Conservation (phyloP, 30 jellyfish, hydroid and myxozoan genomes). For the Pelagia noctiluca region DNA sequence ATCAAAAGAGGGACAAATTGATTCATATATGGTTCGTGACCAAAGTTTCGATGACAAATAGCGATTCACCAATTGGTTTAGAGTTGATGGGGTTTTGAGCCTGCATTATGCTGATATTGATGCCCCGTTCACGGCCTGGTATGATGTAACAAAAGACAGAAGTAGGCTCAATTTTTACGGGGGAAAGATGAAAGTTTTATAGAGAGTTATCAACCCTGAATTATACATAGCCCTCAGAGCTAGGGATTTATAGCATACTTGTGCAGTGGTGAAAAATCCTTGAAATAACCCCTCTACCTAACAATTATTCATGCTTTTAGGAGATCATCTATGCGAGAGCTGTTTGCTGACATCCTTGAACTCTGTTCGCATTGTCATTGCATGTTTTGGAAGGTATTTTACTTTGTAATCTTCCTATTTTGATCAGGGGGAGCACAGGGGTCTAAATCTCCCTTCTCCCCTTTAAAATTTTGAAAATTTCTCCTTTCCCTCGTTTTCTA, state of each 20-base stretch:
- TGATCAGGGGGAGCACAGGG: not conserved
- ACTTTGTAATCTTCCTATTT: not conserved
- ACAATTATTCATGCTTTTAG: not conserved
- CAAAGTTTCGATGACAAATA: no score
- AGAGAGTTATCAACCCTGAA: no score
- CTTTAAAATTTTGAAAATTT: no score
- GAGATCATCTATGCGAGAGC: constrained; percentile 62
- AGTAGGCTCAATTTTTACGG: constrained; percentile 79
- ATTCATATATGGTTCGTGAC: no score
- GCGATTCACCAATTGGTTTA: no score
- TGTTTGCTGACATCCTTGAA: constrained; percentile 60
- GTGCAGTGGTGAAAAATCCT: no score
- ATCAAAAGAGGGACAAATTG: no score
- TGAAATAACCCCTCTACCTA: no score
- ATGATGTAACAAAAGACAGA: constrained; percentile 56
- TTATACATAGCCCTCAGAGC: no score
- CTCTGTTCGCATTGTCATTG: constrained; percentile 79
- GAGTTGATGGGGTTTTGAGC: constrained; percentile 58
- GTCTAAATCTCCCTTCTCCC: not conserved
- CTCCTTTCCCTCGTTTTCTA: not conserved
- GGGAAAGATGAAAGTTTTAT: constrained; percentile 52
- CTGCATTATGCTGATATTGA: constrained; percentile 72
- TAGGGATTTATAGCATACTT: no score
- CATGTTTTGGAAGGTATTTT: constrained; percentile 74
- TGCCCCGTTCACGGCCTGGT: constrained; percentile 77